These are phyloP conservation scores for Grammomys surdaster DNA, from an alignment of 2,113 vertebrate species.

Conservation along the genomic window DNA sequence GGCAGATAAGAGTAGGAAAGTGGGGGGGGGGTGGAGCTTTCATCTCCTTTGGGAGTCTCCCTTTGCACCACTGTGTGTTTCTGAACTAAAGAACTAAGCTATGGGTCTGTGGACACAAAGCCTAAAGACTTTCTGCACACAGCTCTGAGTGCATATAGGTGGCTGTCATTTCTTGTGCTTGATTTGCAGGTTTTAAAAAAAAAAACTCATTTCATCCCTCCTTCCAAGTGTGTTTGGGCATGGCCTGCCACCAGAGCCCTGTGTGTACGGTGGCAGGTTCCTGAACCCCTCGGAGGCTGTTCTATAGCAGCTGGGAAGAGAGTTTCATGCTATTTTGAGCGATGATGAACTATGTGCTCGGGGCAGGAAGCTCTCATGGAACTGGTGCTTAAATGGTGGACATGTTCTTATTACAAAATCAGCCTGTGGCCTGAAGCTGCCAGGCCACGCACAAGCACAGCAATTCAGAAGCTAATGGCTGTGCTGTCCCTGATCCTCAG, in stretches of 20 bases:
- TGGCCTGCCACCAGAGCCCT: neutral
- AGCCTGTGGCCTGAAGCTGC: neutral
- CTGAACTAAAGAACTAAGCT: neutral
- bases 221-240: neutral
- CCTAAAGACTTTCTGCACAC: neutral
- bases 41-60: neutral
- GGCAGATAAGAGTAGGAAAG: neutral
- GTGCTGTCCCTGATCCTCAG: neutral
- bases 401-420: neutral
- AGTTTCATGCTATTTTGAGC: neutral
- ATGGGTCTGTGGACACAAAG: neutral
- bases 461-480: neutral
- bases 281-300: neutral
- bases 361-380: neutral
- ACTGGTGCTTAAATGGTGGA: neutral
- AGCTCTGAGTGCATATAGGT: no score
- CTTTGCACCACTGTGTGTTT: neutral
- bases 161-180: neutral
- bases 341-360: no score
- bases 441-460: accelerated
- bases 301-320: neutral
- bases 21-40: neutral
- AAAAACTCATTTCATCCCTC: neutral
- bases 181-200: neutral
- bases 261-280: neutral